These are phyloP conservation scores for Brachymystax lenok DNA, from an alignment of 2,797 vertebrate genomes.

Conservation along the genomic window DNA sequence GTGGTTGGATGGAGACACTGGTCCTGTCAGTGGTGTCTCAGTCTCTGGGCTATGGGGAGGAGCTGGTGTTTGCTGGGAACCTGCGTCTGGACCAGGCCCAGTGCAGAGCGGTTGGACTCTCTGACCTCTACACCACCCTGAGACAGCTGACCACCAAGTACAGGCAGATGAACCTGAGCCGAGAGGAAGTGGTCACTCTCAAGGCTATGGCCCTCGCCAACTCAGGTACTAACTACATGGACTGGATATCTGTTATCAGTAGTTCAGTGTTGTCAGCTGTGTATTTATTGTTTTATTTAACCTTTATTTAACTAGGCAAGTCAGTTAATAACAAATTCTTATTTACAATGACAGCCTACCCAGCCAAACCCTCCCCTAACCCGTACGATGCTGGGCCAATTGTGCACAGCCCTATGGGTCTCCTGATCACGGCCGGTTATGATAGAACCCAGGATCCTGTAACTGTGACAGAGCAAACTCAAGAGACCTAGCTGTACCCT, in stretches of 20 bases:
- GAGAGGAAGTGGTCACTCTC: constrained; percentile 68
- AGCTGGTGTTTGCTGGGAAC: constrained; percentile 71
- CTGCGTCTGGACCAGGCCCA: constrained; percentile 59
- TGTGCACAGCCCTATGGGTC: too few species aligned
- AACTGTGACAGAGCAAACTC: too few species aligned
- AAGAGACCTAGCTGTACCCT: too few species aligned
- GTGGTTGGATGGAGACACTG: constrained; percentile 77
- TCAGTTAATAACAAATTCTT: too few species aligned
- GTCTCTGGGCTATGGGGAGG: constrained; percentile 55
- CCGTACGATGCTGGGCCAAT: too few species aligned
- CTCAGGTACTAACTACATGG: constrained; percentile 11
- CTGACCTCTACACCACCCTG: constrained; percentile 63
- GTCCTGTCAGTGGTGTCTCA: constrained; percentile 72
- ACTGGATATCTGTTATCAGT: background rate
- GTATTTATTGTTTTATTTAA: background rate
- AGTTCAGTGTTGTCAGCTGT: background rate
- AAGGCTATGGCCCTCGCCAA: constrained; percentile 74
- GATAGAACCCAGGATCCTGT: too few species aligned
- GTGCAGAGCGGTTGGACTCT: constrained; percentile 62
- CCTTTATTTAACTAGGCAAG: too few species aligned
- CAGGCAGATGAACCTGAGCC: constrained; percentile 63
- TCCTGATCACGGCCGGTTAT: too few species aligned
- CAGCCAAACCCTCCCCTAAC: too few species aligned
- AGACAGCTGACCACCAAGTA: constrained; percentile 67
- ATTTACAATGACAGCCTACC: too few species aligned